Evolutionary conservation across 2,113 vertebrate genomes (phyloP).

Genomic region (Thamnaconus septentrionalis): DNA sequence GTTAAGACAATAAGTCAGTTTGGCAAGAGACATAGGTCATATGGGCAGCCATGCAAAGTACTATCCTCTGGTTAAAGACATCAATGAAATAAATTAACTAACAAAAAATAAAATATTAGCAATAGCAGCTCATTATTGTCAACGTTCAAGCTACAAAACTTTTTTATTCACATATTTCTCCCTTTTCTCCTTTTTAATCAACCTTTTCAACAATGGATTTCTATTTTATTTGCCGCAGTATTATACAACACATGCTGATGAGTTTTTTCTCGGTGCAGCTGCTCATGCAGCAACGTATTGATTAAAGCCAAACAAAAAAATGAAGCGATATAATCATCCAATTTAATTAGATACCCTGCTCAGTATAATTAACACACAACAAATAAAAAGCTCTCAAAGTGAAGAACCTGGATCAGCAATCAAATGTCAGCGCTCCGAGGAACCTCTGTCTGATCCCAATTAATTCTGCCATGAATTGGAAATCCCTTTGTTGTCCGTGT

Average conservation of each 20-base stretch:
- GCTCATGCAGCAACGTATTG: conserved; percentile 27
- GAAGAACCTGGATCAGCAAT: conserved; percentile 25
- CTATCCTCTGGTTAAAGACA: no score
- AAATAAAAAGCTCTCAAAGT: conserved; percentile 43
- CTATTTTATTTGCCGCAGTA: no score
- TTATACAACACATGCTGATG: conserved; percentile 19
- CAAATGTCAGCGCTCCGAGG: conserved; percentile 47
- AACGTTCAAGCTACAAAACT: no score
- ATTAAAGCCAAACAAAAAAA: conserved; percentile 43
- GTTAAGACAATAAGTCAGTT: no score
- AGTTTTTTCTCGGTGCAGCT: conserved; percentile 8
- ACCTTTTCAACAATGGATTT: no score
- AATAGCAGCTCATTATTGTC: no score
- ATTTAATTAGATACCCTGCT: conserved; percentile 37
- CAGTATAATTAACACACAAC: conserved; percentile 45
- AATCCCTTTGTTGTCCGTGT: neutral
- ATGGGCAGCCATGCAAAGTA: no score
- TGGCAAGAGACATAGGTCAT: no score
- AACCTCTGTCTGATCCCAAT: conserved; percentile 17
- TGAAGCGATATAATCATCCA: conserved; percentile 44
- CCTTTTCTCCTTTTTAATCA: no score
- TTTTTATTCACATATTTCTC: no score
- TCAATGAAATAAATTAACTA: no score
- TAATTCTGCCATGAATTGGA: conserved; percentile 1
- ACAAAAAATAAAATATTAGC: no score